Evolutionary conservation across 2,113 vertebrate genomes (phyloP).

Genomic region (Psettodes erumei): DNA sequence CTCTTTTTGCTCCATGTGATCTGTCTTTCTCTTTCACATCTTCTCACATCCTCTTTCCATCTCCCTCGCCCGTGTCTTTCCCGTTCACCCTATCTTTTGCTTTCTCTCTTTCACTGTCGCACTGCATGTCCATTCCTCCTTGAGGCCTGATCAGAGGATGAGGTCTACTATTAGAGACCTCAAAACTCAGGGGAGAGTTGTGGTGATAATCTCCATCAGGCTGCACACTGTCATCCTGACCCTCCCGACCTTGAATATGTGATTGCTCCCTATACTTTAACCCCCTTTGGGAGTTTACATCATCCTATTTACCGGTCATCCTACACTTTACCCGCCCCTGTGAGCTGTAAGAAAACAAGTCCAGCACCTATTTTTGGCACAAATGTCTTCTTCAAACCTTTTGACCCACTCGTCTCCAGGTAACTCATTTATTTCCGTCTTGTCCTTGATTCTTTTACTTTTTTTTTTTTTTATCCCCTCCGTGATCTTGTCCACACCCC

Average conservation of each 20-base stretch:
- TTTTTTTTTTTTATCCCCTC: conserved; percentile 2
- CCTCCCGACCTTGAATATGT: conserved; percentile 51
- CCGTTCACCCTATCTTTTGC: conserved; percentile 27
- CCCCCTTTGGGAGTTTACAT: conserved; percentile 26
- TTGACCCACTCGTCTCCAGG: conserved; percentile 19
- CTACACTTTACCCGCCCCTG: not conserved
- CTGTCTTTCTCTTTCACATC: conserved; percentile 20
- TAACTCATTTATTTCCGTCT: conserved; percentile 1
- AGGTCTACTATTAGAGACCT: not conserved
- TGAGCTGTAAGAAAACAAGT: conserved; percentile 14
- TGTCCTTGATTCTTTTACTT: conserved; percentile 2
- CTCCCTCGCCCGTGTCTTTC: conserved; percentile 7
- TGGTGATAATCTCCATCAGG: not conserved
- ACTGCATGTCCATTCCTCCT: not conserved
- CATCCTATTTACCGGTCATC: conserved; percentile 41
- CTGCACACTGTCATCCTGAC: not conserved
- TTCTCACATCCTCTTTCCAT: not conserved
- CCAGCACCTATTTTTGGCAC: conserved; percentile 14
- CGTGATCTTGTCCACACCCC: not conserved
- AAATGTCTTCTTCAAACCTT: conserved; percentile 2
- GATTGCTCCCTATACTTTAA: conserved; percentile 15
- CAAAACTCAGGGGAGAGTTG: conserved; percentile 25
- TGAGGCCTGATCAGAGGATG: not conserved
- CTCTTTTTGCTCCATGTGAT: conserved; percentile 36
- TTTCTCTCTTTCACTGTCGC: not conserved